These are phyloP conservation scores for Ceyx melanurus DNA, from an alignment of 2,113 vertebrate genomes.

Conservation along the genomic window DNA sequence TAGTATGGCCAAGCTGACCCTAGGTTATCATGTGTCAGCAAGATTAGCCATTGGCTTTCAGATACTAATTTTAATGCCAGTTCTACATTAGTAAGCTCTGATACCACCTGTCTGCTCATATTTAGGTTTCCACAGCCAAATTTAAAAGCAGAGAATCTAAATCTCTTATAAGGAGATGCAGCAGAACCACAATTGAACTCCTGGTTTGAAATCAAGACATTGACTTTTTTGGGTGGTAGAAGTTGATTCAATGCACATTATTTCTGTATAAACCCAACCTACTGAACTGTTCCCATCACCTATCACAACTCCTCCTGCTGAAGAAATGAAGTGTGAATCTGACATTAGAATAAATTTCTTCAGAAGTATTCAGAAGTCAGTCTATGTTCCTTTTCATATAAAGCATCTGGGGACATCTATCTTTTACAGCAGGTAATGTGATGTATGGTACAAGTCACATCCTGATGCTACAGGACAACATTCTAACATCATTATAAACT, in stretches of 20 bases:
- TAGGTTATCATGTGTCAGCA: neutral
- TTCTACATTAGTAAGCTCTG: neutral
- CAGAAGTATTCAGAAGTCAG: neutral
- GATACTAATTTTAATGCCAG: neutral
- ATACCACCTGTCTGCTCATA: neutral
- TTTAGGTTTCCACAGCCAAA: neutral
- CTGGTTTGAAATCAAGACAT: neutral
- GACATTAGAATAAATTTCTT: neutral
- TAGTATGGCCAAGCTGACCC: neutral
- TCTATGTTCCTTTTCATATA: neutral
- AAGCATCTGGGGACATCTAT: neutral
- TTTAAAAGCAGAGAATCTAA: neutral
- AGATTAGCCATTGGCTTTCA: neutral
- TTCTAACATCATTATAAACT: neutral
- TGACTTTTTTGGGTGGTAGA: neutral
- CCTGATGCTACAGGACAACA: neutral
- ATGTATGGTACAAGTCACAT: neutral
- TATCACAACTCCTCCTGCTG: neutral
- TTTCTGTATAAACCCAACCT: neutral
- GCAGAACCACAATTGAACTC: neutral
- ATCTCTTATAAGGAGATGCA: neutral
- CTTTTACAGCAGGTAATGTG: neutral
- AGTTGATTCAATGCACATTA: neutral
- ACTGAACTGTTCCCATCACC: neutral
- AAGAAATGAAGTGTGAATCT: neutral